Conservation (phyloP, 2,888 invertebrate species). For the Drosophila mettleri region DNA sequence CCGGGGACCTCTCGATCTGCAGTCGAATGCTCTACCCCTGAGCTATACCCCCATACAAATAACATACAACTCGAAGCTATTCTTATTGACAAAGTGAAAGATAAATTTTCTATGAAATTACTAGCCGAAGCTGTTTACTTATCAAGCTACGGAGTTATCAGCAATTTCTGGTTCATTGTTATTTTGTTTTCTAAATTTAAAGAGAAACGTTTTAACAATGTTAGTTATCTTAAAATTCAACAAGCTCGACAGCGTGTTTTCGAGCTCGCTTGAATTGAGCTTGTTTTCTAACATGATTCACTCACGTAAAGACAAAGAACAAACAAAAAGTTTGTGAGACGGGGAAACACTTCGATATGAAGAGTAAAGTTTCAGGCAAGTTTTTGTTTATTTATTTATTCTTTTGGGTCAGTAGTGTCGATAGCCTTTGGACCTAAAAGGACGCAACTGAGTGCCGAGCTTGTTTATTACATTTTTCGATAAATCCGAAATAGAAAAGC, state of each 20-base stretch:
- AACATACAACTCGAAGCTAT: not conserved
- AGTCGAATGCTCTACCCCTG: slow-evolving; percentile 80
- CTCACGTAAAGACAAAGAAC: not conserved
- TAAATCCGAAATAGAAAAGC: not conserved
- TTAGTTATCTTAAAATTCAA: slow-evolving; percentile 5
- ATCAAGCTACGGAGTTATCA: slow-evolving; percentile 30
- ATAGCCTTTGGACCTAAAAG: not conserved
- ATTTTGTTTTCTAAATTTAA: not conserved
- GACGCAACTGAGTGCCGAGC: not conserved
- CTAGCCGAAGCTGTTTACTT: slow-evolving; percentile 20
- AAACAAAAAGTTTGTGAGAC: slow-evolving; percentile 11
- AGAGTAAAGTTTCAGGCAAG: not conserved
- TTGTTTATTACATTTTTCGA: not conserved
- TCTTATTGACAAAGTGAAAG: slow-evolving; percentile 21
- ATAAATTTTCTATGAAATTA: slow-evolving; percentile 12
- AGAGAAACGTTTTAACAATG: not conserved
- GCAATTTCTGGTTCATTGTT: not conserved
- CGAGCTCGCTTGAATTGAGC: not conserved
- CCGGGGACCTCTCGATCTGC: slow-evolving; percentile 81
- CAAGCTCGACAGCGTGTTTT: slow-evolving; percentile 6
- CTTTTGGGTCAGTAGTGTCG: not conserved
- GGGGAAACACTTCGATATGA: slow-evolving; percentile 2
- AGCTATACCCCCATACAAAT: slow-evolving; percentile 68
- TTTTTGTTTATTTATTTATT: not conserved
- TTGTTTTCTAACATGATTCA: slow-evolving; percentile 10